Evolutionary conservation across 2,113 vertebrate species (phyloP), one percentile per base, ranked within the genome.

Genomic region (Oriolus oriolus): DNA sequence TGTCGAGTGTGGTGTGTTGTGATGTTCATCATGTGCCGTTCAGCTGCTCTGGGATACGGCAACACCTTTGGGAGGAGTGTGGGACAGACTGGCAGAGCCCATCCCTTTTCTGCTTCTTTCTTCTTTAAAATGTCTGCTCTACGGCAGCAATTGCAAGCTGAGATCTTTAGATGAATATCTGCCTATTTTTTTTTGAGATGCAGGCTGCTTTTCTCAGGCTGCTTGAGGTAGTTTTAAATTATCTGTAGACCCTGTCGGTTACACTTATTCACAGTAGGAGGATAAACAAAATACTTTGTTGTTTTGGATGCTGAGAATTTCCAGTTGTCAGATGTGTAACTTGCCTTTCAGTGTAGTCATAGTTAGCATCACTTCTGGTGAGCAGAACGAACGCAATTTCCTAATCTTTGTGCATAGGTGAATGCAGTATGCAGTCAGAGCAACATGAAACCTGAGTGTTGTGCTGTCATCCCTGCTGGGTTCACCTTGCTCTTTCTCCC

Each of bases 211-310:
- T 68, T 63, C 37, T 91, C 7, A 57, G 57, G 27, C 44, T 54
- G 3, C 5, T 44, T 47, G 31, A 35, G 27, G n/a, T 54, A 0
- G 6, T 61, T 70, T 87, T 4, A 71, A 63, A 53, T 65, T 31
- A 21, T 30, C 60, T 53, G 8, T 39, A 26, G 23, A 17, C 2
- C 2, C 35, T 37, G 20, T 50, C 0, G 0, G 22, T 81, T 84
- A 47, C 33, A 13, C 10, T 84, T 65, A 37, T 28, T 86, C 77
- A 50, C 49, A 35, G 39, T 11, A 14, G 13, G 6, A 78, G 24
- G 15, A 35, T 61, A 75, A 84, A 22, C 27, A 61, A 69, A 81
- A 22, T 33, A 35, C 20, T 70, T 61, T 14, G 24, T 19, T 85
- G 26, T 20, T 85, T 28, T 6, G 9, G 22, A 39, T 41, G 64